Evolutionary conservation across 2,888 invertebrate species (phyloP).

Genomic region (Patella ulyssiponensis): DNA sequence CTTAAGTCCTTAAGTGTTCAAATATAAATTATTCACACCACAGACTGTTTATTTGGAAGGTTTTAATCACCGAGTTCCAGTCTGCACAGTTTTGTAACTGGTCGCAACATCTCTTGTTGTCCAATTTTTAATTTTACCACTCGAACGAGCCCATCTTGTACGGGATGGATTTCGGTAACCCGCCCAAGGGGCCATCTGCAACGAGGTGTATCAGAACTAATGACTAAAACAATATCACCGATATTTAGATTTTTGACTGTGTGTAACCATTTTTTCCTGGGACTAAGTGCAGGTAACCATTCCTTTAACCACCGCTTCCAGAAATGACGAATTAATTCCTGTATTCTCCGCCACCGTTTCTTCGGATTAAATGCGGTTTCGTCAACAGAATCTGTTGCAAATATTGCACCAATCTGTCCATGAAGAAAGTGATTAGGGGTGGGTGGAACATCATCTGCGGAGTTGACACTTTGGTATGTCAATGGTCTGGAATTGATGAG

Average conservation of each 20-base stretch:
- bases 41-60: too few relatives aligned
- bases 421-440: conserved; percentile 30
- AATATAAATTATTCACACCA: too few relatives aligned
- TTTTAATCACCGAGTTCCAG: neutral
- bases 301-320: neutral
- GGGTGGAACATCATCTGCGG: conserved; percentile 14
- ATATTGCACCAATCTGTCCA: conserved; percentile 20
- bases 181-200: neutral
- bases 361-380: too few relatives aligned
- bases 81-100: conserved; percentile 8
- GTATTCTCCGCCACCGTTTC: too few relatives aligned
- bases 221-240: neutral
- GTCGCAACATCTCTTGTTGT: neutral
- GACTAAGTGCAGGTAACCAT: neutral
- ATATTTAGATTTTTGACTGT: neutral
- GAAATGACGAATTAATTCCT: neutral
- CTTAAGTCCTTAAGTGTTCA: too few relatives aligned
- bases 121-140: neutral
- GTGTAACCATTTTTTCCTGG: neutral
- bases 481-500: too few relatives aligned
- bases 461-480: neutral
- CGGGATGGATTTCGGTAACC: neutral
- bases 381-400: too few relatives aligned
- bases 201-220: neutral
- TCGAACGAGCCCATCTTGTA: neutral